Percentiles rank a stretch among this genome's conserved stretches.
Conservation (phyloP, 2,797 vertebrate genomes). For the Xenopus petersii region DNA sequence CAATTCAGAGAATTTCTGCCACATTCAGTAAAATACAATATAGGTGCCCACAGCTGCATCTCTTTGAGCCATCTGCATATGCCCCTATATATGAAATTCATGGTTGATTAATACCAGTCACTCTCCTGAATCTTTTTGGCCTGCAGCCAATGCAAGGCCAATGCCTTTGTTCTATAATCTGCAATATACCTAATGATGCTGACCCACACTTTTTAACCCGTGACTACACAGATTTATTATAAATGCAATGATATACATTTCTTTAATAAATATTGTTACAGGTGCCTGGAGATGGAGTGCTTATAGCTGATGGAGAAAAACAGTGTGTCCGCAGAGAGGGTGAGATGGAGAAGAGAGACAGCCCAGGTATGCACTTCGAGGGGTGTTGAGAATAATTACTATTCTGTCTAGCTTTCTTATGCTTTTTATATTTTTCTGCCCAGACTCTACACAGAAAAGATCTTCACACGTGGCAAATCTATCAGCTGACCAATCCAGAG, state of each 20-base stretch:
- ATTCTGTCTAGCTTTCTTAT: not conserved
- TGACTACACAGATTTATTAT: too few relatives aligned
- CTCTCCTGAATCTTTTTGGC: too few relatives aligned
- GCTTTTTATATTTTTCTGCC: not conserved
- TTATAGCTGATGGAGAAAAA: constrained; percentile 10
- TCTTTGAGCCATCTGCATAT: too few relatives aligned
- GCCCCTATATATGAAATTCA: too few relatives aligned
- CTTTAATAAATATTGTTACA: not conserved
- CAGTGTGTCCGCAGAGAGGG: not conserved
- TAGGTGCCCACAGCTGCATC: too few relatives aligned
- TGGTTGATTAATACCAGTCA: too few relatives aligned
- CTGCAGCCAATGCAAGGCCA: too few relatives aligned
- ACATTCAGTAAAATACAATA: too few relatives aligned
- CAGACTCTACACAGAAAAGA: constrained; percentile 36
- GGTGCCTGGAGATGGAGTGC: not conserved
- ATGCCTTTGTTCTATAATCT: too few relatives aligned
- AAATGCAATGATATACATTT: not conserved
- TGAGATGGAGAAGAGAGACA: constrained; percentile 18
- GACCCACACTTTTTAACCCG: too few relatives aligned
- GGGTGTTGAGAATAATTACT: not conserved
- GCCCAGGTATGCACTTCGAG: constrained; percentile 24
- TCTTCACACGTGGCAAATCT: not conserved
- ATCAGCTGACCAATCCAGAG: constrained; percentile 6
- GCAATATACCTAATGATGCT: too few relatives aligned
- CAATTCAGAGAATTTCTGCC: too few relatives aligned